Percentiles rank a stretch among this genome's conserved stretches.
These are phyloP conservation scores for Ichneumoninae sp. DNA, from an alignment of 2,888 invertebrate genomes.

Conservation along the genomic window DNA sequence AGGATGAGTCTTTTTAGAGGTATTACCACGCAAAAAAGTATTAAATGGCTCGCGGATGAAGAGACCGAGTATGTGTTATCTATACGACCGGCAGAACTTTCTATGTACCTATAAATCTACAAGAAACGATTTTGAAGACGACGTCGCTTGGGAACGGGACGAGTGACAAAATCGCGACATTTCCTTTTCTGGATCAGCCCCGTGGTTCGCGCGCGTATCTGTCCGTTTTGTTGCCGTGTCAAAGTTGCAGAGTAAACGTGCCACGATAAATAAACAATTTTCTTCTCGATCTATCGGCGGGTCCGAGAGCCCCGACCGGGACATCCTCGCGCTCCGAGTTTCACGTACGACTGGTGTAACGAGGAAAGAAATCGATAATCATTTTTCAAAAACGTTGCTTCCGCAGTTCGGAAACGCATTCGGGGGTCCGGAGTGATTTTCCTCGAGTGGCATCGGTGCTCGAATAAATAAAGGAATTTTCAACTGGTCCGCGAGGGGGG, in stretches of 20 bases:
- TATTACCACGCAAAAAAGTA: not conserved
- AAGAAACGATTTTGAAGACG: not conserved
- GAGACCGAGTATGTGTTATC: not conserved
- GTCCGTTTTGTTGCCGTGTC: not conserved
- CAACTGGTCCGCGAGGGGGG: slow-evolving; percentile 3
- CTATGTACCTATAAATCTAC: not conserved
- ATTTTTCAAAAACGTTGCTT: slow-evolving; percentile 24
- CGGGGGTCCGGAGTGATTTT: not conserved
- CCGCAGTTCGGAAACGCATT: not conserved
- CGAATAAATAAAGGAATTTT: slow-evolving; percentile 47
- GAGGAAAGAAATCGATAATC: slow-evolving; percentile 23
- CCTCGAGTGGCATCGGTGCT: not conserved
- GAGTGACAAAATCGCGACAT: not conserved
- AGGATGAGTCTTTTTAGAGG: not conserved
- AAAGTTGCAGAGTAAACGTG: slow-evolving; percentile 23
- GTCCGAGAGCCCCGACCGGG: not conserved
- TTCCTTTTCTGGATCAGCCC: not conserved
- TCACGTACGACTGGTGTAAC: not conserved
- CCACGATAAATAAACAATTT: slow-evolving; percentile 47
- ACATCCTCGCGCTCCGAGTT: not conserved
- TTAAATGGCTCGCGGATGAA: not conserved
- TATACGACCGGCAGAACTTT: not conserved
- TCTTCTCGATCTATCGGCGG: slow-evolving; percentile 35
- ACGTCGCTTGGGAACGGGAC: not conserved
- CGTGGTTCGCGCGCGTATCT: not conserved